Base-by-base conservation (phyloP, 1,140 invertebrate genomes). In the Chironomus striatipennis region DNA sequence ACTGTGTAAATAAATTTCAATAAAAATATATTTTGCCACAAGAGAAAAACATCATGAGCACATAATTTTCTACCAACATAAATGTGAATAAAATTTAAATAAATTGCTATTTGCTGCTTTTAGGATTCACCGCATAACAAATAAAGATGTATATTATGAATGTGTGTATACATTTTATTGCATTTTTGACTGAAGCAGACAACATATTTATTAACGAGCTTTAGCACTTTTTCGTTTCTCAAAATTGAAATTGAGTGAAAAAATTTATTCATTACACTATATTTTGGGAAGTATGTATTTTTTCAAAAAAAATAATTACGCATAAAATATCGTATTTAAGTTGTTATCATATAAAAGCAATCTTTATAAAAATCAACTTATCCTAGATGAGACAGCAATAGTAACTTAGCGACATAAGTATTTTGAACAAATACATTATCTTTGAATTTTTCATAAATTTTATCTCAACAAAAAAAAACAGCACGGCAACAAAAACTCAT, bases 31-130 rank as follows among this genome's bases (percentile, higher is more conserved):
- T 57, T n/a, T 57, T 57, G 12, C n/a, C 47, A 57, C 12, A 57
- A 70, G 17, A 7, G 20, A 18, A 70, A 70, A 70, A 70, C 65
- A 70, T 70, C 20, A 70, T 70, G 65, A 70, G 65, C 65, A 70
- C 65, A 70, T 70, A 70, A 70, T 70, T 70, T 70, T 70, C 65
- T 20, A 20, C n/a, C 65, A 70, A 10, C 65, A 70, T 20, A 70
- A 70, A 70, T 70, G 9, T 70, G 65, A 70, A 70, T 70, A 70
- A 70, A 70, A 70, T 70, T 70, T 70, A 21, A 70, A 70, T 70
- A 70, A 70, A 70, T 70, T 70, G 65, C 65, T 18, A 21, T 70
- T 18, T 70, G 18, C 64, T n/a, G 47, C n/a, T 70, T 18, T 70
- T 17, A 20, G 17, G 17, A 70, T 21, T 70, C 65, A 57, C 47